phyloP scores from a whole-genome alignment of 2,888 invertebrate genomes.

The Sympetrum striolatum region DNA sequence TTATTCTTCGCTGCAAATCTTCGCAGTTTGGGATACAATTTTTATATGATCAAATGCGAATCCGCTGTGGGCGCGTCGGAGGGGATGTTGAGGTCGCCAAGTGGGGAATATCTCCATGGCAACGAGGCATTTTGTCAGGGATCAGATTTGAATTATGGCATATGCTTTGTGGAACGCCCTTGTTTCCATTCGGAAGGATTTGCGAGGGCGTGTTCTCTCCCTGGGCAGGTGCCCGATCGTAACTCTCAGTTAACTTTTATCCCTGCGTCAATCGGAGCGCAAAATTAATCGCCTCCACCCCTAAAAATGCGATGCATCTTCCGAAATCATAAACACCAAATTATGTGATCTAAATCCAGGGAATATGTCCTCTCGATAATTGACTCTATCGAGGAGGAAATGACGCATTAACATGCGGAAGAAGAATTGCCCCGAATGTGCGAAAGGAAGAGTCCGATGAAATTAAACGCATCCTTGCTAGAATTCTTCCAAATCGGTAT shows the following conservation, averaged over 20 bases:
- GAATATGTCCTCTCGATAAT: too few relatives aligned
- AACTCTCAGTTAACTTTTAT: conserved; percentile 42
- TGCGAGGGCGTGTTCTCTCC: neutral
- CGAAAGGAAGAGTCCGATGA: too few relatives aligned
- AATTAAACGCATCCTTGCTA: too few relatives aligned
- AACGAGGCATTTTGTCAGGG: conserved; percentile 41
- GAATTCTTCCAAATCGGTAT: too few relatives aligned
- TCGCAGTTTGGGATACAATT: too few relatives aligned
- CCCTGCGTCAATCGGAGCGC: conserved; percentile 1
- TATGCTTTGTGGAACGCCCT: conserved; percentile 19
- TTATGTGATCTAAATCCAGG: too few relatives aligned
- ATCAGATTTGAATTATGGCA: conserved; percentile 30
- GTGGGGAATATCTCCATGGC: conserved; percentile 31
- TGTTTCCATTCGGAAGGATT: conserved; percentile 3
- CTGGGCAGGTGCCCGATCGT: conserved; percentile 28
- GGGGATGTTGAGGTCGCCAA: neutral
- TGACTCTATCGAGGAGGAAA: too few relatives aligned
- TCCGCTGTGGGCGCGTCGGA: neutral
- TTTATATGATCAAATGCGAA: too few relatives aligned
- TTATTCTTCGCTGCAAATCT: too few relatives aligned
- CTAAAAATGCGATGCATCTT: neutral
- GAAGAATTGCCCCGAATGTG: too few relatives aligned
- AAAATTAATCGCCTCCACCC: conserved; percentile 9
- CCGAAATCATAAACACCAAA: too few relatives aligned
- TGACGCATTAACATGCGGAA: too few relatives aligned